phyloP scores from a whole-genome alignment of 2,797 vertebrate species.

The Chelmon rostratus region DNA sequence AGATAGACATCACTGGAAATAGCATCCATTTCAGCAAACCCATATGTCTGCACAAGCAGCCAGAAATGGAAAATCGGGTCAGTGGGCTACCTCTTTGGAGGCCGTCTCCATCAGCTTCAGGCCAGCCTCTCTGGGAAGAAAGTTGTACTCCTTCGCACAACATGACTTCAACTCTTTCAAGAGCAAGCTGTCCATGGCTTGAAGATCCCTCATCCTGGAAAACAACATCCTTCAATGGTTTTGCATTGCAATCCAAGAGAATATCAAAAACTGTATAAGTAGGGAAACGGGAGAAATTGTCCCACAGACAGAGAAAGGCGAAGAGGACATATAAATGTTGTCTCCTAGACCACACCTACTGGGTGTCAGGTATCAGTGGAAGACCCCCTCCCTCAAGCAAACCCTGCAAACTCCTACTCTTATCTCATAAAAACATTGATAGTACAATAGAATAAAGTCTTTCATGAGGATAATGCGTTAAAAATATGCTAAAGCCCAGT shows the following conservation, averaged over 20 bases:
- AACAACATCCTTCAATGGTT: slow-evolving; percentile 39
- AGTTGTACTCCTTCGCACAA: slow-evolving; percentile 89
- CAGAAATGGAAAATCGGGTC: slow-evolving; percentile 35
- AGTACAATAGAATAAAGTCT: no score
- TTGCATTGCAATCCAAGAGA: slow-evolving; percentile 1
- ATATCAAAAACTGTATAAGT: neutral
- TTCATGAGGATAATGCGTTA: neutral
- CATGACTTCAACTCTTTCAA: slow-evolving; percentile 92
- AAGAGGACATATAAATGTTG: slow-evolving; percentile 8
- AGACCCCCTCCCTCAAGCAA: neutral
- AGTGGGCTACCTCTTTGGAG: slow-evolving; percentile 87
- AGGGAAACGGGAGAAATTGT: neutral
- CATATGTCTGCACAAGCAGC: neutral
- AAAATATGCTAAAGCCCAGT: neutral
- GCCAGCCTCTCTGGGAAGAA: slow-evolving; percentile 92
- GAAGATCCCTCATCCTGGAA: slow-evolving; percentile 78
- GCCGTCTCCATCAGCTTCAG: slow-evolving; percentile 91
- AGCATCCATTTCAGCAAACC: neutral
- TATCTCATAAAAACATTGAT: neutral
- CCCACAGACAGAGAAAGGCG: neutral
- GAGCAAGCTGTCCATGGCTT: slow-evolving; percentile 79
- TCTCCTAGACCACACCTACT: slow-evolving; percentile 58
- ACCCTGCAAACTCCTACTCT: neutral
- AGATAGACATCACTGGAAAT: neutral
- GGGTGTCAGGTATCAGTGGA: slow-evolving; percentile 60